Evolutionary conservation across 2,888 invertebrate species (phyloP).

Genomic region (Colostygia pectinataria): DNA sequence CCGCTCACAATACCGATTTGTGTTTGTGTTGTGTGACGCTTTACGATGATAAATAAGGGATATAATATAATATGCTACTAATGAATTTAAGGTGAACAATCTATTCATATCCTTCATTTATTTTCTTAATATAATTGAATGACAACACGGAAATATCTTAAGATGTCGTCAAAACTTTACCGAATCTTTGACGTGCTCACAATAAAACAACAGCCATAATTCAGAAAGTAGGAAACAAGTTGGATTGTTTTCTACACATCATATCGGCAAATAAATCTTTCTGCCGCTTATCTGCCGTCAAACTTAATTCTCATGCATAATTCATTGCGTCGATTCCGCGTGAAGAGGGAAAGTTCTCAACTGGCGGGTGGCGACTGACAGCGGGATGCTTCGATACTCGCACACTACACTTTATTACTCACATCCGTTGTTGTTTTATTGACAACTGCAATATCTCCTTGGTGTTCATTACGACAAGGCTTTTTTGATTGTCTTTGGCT

Average conservation of each 20-base stretch:
- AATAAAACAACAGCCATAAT: constrained; percentile 78
- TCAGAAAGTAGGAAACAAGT: constrained; percentile 75
- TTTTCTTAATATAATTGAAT: constrained; percentile 7
- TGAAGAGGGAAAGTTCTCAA: constrained; percentile 68
- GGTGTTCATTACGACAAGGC: background rate
- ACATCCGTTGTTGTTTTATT: constrained; percentile 17
- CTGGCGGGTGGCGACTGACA: constrained; percentile 50
- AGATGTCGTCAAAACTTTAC: constrained; percentile 47
- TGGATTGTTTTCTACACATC: constrained; percentile 81
- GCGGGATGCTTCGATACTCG: constrained; percentile 11
- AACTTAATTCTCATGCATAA: constrained; percentile 82
- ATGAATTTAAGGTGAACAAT: no score
- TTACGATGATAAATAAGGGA: constrained; percentile 42
- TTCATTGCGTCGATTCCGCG: constrained; percentile 73
- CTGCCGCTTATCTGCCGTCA: constrained; percentile 78
- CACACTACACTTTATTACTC: constrained; percentile 24
- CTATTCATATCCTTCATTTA: no score
- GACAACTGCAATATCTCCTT: constrained; percentile 10
- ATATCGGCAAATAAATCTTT: constrained; percentile 81
- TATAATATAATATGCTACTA: no score
- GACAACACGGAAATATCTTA: constrained; percentile 32
- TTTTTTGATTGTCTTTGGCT: no score
- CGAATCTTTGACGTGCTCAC: constrained; percentile 66
- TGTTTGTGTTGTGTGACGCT: constrained; percentile 54
- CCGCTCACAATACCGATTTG: constrained; percentile 60